Evolutionary conservation across 2,888 invertebrate species (phyloP), one percentile per base, ranked within the genome.

Genomic region (Drosophila prostipennis): DNA sequence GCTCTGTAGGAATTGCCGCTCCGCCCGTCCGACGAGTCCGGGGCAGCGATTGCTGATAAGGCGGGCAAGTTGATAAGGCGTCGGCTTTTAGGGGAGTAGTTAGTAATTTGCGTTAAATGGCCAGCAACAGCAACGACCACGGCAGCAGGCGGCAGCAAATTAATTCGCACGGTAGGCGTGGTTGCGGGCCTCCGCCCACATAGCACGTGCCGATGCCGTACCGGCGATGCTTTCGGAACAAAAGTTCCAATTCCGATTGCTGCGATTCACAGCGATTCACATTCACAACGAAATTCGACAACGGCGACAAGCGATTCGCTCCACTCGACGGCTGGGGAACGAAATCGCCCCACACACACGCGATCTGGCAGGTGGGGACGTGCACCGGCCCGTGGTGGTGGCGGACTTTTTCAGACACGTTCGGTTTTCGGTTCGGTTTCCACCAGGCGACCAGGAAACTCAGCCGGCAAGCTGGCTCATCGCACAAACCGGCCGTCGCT

Each of bases 151-250:
- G 26, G 46, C 69, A 58, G 79, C 85, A 84, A 87, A 87, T 81
- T 82, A 84, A 84, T 82, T 82, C 84, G 76, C 70, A 57, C 69
- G 69, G 82, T 81, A 87, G 82, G 87, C 87, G 82, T 87, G 82
- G 87, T 82, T 87, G 82, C 74, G 81, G 87, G 82, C 87, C 87
- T 87, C 81, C 84, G 87, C 85, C 87, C 82, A 85, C 87, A 84
- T 61, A 48, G 48, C 48, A 48, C 48, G 48, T 48, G 34, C 48
- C 45, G 43, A 11, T 16, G 19, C n/a, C 14, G 39, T 26, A 26
- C 26, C 34, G 34, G 16, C 16, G 14, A 13, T 39, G 54, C 54
- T 32, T n/a, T 57, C 57, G 57, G 57, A 65, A 74, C 74, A 70
- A 72, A 76, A 56, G 68, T 80, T 85, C 80, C 52, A 49, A 49